Evolutionary conservation across 2,113 vertebrate species (phyloP), one percentile per base, ranked within the genome.

Genomic region (Microcebus griseorufus): DNA sequence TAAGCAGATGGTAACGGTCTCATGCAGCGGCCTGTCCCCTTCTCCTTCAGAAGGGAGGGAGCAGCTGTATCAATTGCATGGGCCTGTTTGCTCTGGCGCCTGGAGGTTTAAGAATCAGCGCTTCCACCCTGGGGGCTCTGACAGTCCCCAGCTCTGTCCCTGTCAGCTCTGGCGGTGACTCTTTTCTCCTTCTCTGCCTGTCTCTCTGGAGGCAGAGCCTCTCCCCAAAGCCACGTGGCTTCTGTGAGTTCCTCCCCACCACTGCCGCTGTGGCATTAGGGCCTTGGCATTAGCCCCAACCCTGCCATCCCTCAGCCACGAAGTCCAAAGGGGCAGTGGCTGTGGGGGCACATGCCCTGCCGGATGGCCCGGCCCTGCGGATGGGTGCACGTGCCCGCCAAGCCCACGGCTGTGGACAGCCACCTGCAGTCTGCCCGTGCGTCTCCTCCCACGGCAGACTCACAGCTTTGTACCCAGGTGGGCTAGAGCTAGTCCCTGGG

Each of bases 361-460:
- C 14, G 13, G 22, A 2, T 3, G 0, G 13, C 42, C 73, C 8
- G 58, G n/a, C 25, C 37, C 80, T 42, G 6, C 25, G 5, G 22
- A 32, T 11, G 8, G 45, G 45, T 45, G 0, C 0, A 27, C 64
- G 58, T 3, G 4, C 9, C 2, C 12, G 5, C 17, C 1, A 2
- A 62, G 73, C 37, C 67, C 5, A 2, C 3, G 3, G 23, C 25
- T 72, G 27, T 3, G 17, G 2, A 22, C 1, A 0, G 29, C 51
- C 14, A 0, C 3, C 34, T 29, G 0, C 0, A 23, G 17, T n/a
- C 65, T 64, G 4, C 73, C 88, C 51, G 53, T 6, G 7, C 22
- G 3, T 25, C 13, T 17, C 32, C 29, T 14, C 69, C 6, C 42
- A 2, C 0, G 0, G 5, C 6, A 23, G 78, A n/a, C 9, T 58